Evolutionary conservation across 2,888 invertebrate genomes (phyloP), one percentile per base, ranked within the genome.

Genomic region (Idaea biselata): DNA sequence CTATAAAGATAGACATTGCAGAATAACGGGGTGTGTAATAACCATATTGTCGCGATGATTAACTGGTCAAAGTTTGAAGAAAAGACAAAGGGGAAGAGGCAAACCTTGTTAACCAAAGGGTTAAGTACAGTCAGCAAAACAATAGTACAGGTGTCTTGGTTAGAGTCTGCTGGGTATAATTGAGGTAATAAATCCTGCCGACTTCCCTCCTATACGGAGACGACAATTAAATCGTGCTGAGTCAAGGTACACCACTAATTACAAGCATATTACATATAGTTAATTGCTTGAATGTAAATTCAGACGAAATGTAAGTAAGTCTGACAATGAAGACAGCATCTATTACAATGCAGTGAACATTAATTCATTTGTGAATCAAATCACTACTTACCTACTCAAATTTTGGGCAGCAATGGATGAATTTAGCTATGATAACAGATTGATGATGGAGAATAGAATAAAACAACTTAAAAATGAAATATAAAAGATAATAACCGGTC

Each of bases 171-270:
- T 56, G 55, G 6, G 56, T 86, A 84, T 91, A 91, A 91, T 91
- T 89, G 88, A 80, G 78, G 84, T 81, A 80, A 90, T 91, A 91
- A 91, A 90, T 91, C 85, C 80, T 67, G 74, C 77, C 76, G 78
- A 73, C 72, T 76, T 73, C 80, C 6, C 76, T 76, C 77, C 78
- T 71, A 64, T 25, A 5, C 80, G 80, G 87, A 82, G 81, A 85
- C 84, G 86, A 85, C 90, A 88, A 89, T 91, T 89, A 91, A 90
- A 91, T 86, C 82, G 81, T 78, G 77, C 76, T 83, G 81, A 85
- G 83, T 89, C 88, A 84, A 81, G 82, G 82, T 81, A 78, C 80
- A 78, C 78, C 73, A 81, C 86, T 87, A 84, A 90, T 89, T 87
- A 84, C 80, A 74, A 68, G 67, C 65, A 73, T 74, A 71, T 68